A percentile compares a stretch with the other conserved stretches of the same genome.
phyloP scores from a whole-genome alignment of 92 coral and sea anemone genomes.

The Heteractis magnifica region DNA sequence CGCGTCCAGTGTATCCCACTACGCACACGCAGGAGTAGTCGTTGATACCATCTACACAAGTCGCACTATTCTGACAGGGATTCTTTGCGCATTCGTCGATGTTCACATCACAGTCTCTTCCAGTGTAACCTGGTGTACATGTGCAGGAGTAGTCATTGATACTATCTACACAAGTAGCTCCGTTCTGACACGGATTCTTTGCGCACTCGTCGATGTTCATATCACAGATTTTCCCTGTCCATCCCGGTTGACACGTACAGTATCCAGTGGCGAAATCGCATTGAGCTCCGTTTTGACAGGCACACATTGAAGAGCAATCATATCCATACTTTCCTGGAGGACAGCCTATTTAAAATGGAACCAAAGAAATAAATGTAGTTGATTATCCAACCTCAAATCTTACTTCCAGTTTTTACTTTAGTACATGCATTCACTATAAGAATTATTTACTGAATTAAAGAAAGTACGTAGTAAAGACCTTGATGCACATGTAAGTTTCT shows the following conservation, averaged over 20 bases:
- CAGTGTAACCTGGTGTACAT: conserved; percentile 59
- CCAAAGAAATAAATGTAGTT: too few species aligned
- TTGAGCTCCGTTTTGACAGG: not conserved
- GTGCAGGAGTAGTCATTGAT: conserved; percentile 50
- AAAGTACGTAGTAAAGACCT: too few species aligned
- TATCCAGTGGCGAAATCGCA: not conserved
- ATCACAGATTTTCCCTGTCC: conserved; percentile 55
- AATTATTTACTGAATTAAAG: too few species aligned
- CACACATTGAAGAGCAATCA: not conserved
- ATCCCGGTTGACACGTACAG: conserved; percentile 15
- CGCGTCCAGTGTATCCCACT: conserved; percentile 43
- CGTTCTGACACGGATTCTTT: conserved; percentile 60
- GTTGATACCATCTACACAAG: conserved; percentile 25
- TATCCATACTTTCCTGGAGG: conserved; percentile 7
- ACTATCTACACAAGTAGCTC: conserved; percentile 48
- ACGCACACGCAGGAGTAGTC: conserved; percentile 23
- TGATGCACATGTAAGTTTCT: too few species aligned
- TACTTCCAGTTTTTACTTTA: too few species aligned
- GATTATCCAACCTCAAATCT: too few species aligned
- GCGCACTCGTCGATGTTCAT: conserved; percentile 51
- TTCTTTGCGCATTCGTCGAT: conserved; percentile 44
- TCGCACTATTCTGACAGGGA: conserved; percentile 36
- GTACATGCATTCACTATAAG: too few species aligned
- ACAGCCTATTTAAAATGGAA: not conserved
- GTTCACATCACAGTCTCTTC: conserved; percentile 40